Evolutionary conservation across 2,888 invertebrate species (phyloP).

Genomic region (Leptinotarsa haldemani): DNA sequence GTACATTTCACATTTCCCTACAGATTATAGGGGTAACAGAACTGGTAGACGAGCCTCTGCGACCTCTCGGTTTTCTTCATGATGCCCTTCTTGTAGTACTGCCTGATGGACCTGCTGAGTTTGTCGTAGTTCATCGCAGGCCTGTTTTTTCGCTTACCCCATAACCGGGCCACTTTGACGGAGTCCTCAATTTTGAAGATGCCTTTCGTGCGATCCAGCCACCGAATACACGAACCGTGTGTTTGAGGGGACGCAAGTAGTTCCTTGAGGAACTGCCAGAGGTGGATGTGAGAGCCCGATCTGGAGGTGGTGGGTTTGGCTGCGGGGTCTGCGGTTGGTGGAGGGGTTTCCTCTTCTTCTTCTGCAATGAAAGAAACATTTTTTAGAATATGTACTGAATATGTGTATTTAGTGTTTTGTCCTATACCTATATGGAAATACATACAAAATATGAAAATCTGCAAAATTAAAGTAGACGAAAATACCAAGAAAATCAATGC

Average conservation of each 20-base stretch:
- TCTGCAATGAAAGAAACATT: constrained; percentile 50
- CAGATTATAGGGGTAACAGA: constrained; percentile 93
- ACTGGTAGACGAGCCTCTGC: constrained; percentile 98
- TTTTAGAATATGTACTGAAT: too few species aligned
- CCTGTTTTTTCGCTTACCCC: constrained; percentile 98
- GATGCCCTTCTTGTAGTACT: constrained; percentile 99
- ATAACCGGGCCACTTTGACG: constrained; percentile 94
- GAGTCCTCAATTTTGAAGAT: constrained; percentile 99
- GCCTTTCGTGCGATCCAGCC: constrained; percentile 94
- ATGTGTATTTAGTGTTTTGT: background rate
- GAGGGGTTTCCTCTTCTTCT: constrained; percentile 66
- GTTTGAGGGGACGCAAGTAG: constrained; percentile 88
- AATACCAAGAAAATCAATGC: too few species aligned
- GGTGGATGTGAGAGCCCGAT: constrained; percentile 90
- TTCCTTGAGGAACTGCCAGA: constrained; percentile 99
- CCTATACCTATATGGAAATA: too few species aligned
- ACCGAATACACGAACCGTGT: constrained; percentile 95
- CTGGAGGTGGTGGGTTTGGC: constrained; percentile 61
- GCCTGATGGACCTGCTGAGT: constrained; percentile 94
- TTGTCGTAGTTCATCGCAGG: constrained; percentile 99
- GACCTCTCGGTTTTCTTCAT: constrained; percentile 99
- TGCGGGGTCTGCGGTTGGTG: constrained; percentile 53
- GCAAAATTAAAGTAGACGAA: too few species aligned
- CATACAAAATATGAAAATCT: too few species aligned
- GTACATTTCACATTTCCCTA: constrained; percentile 64